These are phyloP conservation scores for Solea solea DNA, from an alignment of 2,113 vertebrate genomes.

Conservation along the genomic window DNA sequence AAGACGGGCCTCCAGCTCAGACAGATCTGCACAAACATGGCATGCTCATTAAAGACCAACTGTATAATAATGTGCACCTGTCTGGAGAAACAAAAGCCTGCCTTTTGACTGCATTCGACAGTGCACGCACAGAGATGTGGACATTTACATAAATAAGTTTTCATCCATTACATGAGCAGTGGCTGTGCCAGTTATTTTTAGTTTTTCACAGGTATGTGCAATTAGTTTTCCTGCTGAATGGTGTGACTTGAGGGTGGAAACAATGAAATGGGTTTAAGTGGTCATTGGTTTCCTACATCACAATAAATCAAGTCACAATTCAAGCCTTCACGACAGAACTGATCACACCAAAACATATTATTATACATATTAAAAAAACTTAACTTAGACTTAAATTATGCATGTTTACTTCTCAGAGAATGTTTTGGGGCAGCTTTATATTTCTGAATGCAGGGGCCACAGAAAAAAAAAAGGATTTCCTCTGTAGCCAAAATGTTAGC, in stretches of 20 bases:
- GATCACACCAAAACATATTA: too few species aligned
- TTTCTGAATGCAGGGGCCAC: too few species aligned
- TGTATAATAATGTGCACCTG: slow-evolving; percentile 78
- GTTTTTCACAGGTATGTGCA: slow-evolving; percentile 6
- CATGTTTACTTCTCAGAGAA: too few species aligned
- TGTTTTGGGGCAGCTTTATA: too few species aligned
- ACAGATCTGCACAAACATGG: slow-evolving; percentile 74
- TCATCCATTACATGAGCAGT: slow-evolving; percentile 10
- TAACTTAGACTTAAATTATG: too few species aligned
- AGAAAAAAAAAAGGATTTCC: too few species aligned
- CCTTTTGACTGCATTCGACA: slow-evolving; percentile 11
- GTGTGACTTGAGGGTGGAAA: slow-evolving; percentile 2
- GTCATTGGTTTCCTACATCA: not conserved
- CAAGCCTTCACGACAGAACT: too few species aligned
- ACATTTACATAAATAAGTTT: slow-evolving; percentile 1
- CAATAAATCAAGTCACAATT: not conserved
- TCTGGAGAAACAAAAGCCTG: slow-evolving; percentile 63
- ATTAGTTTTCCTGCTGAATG: slow-evolving; percentile 19
- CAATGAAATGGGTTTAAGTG: not conserved
- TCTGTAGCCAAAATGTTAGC: too few species aligned
- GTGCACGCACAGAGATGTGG: slow-evolving; percentile 12
- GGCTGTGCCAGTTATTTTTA: not conserved
- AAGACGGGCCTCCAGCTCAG: slow-evolving; percentile 65
- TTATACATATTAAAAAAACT: too few species aligned
- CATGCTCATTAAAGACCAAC: slow-evolving; percentile 78